phyloP scores from a whole-genome alignment of 2,888 invertebrate species.

The Caenorhabditis imperialis region DNA sequence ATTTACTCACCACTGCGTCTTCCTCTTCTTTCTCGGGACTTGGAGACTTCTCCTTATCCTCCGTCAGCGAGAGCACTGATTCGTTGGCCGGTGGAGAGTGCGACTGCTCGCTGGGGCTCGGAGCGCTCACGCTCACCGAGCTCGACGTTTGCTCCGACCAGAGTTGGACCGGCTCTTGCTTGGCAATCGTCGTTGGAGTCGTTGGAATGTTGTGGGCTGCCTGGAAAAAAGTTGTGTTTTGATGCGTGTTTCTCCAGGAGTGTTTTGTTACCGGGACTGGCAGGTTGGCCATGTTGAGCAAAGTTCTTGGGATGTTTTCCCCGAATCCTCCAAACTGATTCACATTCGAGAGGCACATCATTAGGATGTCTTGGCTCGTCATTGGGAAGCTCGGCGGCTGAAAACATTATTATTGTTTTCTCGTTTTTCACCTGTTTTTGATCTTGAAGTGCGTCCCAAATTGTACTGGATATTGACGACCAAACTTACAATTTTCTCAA shows the following conservation, averaged over 20 bases:
- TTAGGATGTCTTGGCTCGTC: slow-evolving; percentile 63
- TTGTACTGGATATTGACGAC: too few relatives aligned
- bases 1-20: slow-evolving; percentile 33
- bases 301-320: slow-evolving; percentile 33
- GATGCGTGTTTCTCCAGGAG: not conserved
- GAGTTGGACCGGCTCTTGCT: slow-evolving; percentile 49
- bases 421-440: too few relatives aligned
- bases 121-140: slow-evolving; percentile 50
- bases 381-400: slow-evolving; percentile 50
- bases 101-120: slow-evolving; percentile 53
- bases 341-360: slow-evolving; percentile 60
- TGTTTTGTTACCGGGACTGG: slow-evolving; percentile 25
- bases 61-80: slow-evolving; percentile 17
- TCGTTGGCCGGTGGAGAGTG: slow-evolving; percentile 48
- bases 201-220: slow-evolving; percentile 21
- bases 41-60: slow-evolving; percentile 36
- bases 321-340: slow-evolving; percentile 46
- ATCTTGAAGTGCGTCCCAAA: too few relatives aligned
- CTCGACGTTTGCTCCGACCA: slow-evolving; percentile 61
- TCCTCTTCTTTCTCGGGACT: slow-evolving; percentile 50
- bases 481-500: slow-evolving; percentile 40
- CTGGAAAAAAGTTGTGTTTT: slow-evolving; percentile 4
- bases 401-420: too few relatives aligned
- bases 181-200: slow-evolving; percentile 3
- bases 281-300: slow-evolving; percentile 37